Base-by-base conservation (phyloP, 2,888 invertebrate species). In the Drosophila lacicola region DNA sequence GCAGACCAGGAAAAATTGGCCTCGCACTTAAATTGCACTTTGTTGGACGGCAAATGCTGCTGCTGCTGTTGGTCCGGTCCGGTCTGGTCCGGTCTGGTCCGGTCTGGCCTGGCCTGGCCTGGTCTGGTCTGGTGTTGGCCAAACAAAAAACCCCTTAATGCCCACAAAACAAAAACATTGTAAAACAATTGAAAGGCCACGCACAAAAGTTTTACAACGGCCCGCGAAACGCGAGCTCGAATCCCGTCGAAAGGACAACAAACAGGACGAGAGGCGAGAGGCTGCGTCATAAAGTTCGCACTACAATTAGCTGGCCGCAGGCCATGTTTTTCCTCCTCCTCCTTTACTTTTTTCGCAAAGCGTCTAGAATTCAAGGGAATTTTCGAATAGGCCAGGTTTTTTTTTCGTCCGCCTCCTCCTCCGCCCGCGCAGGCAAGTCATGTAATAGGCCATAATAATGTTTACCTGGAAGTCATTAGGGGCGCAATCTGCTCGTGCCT, bases 141-240 rank as follows among this genome's bases (percentile, higher is more conserved):
- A 85, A 89, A 85, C 85, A 89, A 89, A 85, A 88, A 88, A 88
- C 89, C 88, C 88, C 90, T 90, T 88, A 84, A 78, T 82, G 70
- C 73, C 72, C 78, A 58, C 68, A 78, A 69, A 72, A 69, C 70
- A 74, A 88, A 80, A 82, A 78, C 74, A 78, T 80, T 78, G 82
- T 82, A 71, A 84, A 86, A 74, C 77, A 78, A 78, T 80, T 76
- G 80, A 76, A 74, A 78, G 78, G 66, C 71, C 17, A 17, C 68
- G 50, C 58, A 82, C 75, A 74, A 78, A 75, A 74, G 64, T 84
- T 86, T 86, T 86, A 86, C 69, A 2, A 1, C 17, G 17, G 17
- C 17, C 17, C 17, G 17, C 17, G 17, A 17, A 17, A 17, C 17
- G 17, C 17, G 17, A 19, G 41, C 37, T 53, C 50, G 54, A 34